Evolutionary conservation across 2,888 invertebrate genomes (phyloP), one percentile per base, ranked within the genome.

Genomic region (Achlya flavicornis): DNA sequence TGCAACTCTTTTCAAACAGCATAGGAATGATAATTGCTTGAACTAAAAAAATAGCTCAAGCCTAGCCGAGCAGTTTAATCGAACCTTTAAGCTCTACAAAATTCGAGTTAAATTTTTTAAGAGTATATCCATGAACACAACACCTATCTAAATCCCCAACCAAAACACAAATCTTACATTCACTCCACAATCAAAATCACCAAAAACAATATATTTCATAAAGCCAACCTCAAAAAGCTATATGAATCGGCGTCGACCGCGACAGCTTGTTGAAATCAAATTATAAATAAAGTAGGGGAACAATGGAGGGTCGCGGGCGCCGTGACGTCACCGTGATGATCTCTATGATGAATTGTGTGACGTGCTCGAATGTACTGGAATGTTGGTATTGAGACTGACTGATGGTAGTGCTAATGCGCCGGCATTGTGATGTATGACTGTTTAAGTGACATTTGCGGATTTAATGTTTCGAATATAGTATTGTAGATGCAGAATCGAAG

Each of bases 201-300:
- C 16, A 38, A 59, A 59, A 38, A 59, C 19, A 60, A 43, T 60
- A 63, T 19, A 32, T 57, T 61, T 73, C 64, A 60, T 61, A 66
- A 74, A 71, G 69, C 67, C 70, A 60, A 76, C 74, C 72, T 72
- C 64, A 69, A 74, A 71, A 74, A 75, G 72, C 68, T 71, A 69
- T 72, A 74, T 64, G 67, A 70, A 70, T 53, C 61, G 32, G 64
- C 72, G 67, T 70, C 68, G 68, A 70, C 65, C 71, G 80, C 77
- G 85, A 84, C 88, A 86, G 88, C 87, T 86, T 87, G 87, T 86
- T 81, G 81, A 84, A 87, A 88, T 88, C 86, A 84, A 88, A 88
- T 89, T 88, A 88, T 86, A 84, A 83, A 83, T 75, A 74, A 74
- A 75, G 71, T 74, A 74, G 77, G 79, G 76, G 78, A 69, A 76